Percentiles rank a stretch among this genome's conserved stretches.
Conservation (phyloP, 2,797 vertebrate genomes). For the Neoniphon sammara region DNA sequence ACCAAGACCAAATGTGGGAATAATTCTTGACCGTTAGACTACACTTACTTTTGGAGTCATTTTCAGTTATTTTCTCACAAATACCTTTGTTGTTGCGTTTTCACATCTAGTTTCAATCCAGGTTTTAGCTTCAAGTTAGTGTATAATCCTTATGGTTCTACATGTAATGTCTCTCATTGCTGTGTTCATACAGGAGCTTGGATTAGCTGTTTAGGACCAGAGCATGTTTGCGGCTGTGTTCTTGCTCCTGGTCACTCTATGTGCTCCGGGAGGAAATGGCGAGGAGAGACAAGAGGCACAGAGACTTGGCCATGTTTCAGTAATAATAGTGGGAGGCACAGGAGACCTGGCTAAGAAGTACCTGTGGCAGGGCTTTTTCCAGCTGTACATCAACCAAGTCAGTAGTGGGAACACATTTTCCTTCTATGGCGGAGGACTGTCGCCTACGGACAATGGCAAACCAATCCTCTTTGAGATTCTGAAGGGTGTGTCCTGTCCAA, state of each 20-base stretch:
- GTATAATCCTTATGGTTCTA: neutral
- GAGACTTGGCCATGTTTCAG: conserved; percentile 86
- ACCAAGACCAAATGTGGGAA: neutral
- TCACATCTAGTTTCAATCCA: neutral
- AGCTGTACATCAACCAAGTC: conserved; percentile 88
- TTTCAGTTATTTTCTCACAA: neutral
- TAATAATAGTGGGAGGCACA: conserved; percentile 91
- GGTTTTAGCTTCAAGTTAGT: neutral
- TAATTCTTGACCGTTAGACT: neutral
- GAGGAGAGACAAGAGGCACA: conserved; percentile 66
- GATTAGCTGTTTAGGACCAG: conserved; percentile 44
- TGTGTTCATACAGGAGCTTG: conserved; percentile 60
- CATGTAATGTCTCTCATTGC: conserved; percentile 1
- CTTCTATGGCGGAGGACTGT: conserved; percentile 89
- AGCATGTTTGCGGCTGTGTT: conserved; percentile 77
- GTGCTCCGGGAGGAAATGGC: conserved; percentile 56
- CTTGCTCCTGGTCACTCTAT: conserved; percentile 72
- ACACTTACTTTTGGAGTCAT: neutral
- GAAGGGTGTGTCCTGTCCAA: conserved; percentile 85
- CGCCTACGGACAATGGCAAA: conserved; percentile 77
- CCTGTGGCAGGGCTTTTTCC: conserved; percentile 95
- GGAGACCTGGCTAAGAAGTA: conserved; percentile 96
- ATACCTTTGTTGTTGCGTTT: neutral
- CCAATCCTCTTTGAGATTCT: conserved; percentile 85
- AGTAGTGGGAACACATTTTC: conserved; percentile 88